Conservation (phyloP, 2,797 vertebrate species). For the Hippopotamyrus pictus region DNA sequence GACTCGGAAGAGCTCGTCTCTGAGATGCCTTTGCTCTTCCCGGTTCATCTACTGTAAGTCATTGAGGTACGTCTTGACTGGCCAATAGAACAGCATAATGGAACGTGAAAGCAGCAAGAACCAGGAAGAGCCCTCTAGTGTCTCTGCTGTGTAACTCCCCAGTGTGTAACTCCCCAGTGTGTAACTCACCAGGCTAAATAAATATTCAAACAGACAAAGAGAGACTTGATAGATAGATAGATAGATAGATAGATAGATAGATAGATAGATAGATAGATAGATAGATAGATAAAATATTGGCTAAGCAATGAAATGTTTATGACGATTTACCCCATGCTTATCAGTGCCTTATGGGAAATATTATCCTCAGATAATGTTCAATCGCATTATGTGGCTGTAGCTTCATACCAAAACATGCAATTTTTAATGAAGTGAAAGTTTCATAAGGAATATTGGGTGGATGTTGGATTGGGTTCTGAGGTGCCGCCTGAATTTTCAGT, state of each 20-base stretch:
- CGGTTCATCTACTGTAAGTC: neutral
- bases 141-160: neutral
- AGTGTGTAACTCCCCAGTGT: neutral
- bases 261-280: neutral
- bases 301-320: neutral
- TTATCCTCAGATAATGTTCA: neutral
- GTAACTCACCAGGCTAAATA: neutral
- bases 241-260: neutral
- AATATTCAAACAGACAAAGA: neutral
- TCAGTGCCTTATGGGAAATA: neutral
- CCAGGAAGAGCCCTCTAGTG: neutral
- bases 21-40: neutral
- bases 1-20: neutral
- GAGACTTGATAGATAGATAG: neutral
- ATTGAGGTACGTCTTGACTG: neutral
- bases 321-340: neutral
- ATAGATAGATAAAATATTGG: neutral
- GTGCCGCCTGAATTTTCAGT: neutral
- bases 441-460: neutral
- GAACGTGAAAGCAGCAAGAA: neutral
- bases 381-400: neutral
- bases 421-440: neutral
- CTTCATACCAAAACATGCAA: neutral
- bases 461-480: neutral
- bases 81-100: neutral